These are phyloP conservation scores for Synergus itoensis DNA, from an alignment of 2,888 invertebrate genomes.

Conservation along the genomic window DNA sequence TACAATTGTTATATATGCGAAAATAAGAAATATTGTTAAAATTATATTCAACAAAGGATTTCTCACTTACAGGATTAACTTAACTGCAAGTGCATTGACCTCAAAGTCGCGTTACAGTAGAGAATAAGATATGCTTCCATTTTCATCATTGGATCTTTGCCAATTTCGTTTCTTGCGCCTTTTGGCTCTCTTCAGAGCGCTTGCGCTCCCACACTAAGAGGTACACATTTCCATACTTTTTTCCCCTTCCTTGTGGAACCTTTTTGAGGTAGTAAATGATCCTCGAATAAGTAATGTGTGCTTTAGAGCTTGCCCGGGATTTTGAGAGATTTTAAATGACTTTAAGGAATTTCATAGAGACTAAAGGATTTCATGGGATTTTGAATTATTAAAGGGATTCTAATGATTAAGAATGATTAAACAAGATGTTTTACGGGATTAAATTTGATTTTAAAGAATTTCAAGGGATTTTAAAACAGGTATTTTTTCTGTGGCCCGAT, in stretches of 20 bases:
- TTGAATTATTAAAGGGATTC: too few species aligned
- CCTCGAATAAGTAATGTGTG: background rate
- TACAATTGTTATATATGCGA: background rate
- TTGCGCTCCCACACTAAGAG: constrained; percentile 51
- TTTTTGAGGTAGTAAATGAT: background rate
- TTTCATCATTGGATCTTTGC: constrained; percentile 74
- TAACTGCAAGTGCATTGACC: constrained; percentile 68
- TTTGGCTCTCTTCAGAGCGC: constrained; percentile 52
- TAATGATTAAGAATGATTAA: too few species aligned
- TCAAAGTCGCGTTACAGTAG: constrained; percentile 60
- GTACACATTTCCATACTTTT: background rate
- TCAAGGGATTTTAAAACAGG: too few species aligned
- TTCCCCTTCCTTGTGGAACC: background rate
- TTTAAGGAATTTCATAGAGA: too few species aligned
- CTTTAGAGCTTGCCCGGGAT: background rate
- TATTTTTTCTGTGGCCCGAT: too few species aligned
- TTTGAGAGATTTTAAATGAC: too few species aligned
- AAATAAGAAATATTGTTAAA: background rate
- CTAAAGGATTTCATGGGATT: too few species aligned
- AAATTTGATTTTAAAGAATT: too few species aligned
- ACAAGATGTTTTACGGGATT: too few species aligned
- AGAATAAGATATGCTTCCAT: constrained; percentile 76
- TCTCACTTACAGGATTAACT: constrained; percentile 48
- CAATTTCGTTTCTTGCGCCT: constrained; percentile 61
- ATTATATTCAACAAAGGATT: background rate